A percentile compares a stretch with the other conserved stretches of the same genome.
Evolutionary conservation across 2,888 invertebrate genomes (phyloP).

Genomic region (Perithous albicinctus): DNA sequence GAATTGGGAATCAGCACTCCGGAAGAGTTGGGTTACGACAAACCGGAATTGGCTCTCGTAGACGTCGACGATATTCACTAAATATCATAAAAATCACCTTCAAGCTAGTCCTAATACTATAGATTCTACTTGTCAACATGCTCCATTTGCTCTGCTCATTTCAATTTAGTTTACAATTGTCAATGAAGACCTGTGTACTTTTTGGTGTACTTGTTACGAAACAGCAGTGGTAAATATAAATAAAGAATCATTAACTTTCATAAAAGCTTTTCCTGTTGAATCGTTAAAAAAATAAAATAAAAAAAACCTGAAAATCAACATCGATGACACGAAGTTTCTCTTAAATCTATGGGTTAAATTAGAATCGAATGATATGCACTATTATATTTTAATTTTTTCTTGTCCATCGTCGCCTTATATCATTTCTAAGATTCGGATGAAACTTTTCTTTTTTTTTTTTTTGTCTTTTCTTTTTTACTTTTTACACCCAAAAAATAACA

Average conservation of each 20-base stretch:
- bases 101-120: constrained; percentile 59
- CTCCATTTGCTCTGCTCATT: constrained; percentile 16
- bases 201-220: constrained; percentile 49
- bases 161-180: constrained; percentile 21
- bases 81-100: constrained; percentile 56
- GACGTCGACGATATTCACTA: constrained; percentile 89
- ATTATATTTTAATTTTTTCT: constrained; percentile 77
- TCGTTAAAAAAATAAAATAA: too few relatives aligned
- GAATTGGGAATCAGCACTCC: constrained; percentile 97
- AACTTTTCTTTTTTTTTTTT: constrained; percentile 47
- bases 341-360: constrained; percentile 39
- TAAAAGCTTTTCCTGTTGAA: background rate
- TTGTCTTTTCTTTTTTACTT: constrained; percentile 60
- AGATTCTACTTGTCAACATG: constrained; percentile 29
- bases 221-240: constrained; percentile 55
- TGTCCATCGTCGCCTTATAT: constrained; percentile 72
- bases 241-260: constrained; percentile 58
- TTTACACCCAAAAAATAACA: constrained; percentile 79
- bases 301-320: too few relatives aligned
- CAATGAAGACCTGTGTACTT: constrained; percentile 30
- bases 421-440: constrained; percentile 73
- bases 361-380: constrained; percentile 74
- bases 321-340: constrained; percentile 8
- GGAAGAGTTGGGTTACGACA: constrained; percentile 98
- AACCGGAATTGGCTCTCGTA: constrained; percentile 96